These are phyloP conservation scores for Chrysotoxum bicinctum DNA, from an alignment of 2,888 invertebrate genomes.

Conservation along the genomic window DNA sequence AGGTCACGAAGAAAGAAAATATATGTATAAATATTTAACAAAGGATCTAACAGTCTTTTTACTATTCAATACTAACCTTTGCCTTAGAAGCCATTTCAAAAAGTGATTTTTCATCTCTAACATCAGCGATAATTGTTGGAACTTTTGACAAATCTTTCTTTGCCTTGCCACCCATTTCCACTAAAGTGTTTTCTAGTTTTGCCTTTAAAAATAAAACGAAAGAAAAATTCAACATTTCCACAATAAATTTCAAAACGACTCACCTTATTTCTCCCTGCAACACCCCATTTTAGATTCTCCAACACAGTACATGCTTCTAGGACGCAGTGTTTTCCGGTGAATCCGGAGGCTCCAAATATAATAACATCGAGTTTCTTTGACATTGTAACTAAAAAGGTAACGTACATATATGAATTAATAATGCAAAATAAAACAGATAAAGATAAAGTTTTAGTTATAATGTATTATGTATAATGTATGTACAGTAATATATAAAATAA, in stretches of 20 bases:
- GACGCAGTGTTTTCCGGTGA: slow-evolving; percentile 93
- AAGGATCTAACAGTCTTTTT: background rate
- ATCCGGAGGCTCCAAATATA: slow-evolving; percentile 97
- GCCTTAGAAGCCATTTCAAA: slow-evolving; percentile 90
- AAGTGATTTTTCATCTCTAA: slow-evolving; percentile 88
- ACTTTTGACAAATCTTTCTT: slow-evolving; percentile 83
- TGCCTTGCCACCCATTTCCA: slow-evolving; percentile 82
- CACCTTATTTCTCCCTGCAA: slow-evolving; percentile 89
- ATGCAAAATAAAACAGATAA: no score
- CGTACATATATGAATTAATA: no score
- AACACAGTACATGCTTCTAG: slow-evolving; percentile 84
- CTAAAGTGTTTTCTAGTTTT: slow-evolving; percentile 82
- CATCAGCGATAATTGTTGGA: slow-evolving; percentile 90
- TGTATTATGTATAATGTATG: no score
- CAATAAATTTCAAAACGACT: background rate
- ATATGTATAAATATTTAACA: no score
- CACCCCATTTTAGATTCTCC: slow-evolving; percentile 89
- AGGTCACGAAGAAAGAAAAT: no score
- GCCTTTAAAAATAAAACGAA: slow-evolving; percentile 70
- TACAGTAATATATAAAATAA: no score
- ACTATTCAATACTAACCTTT: slow-evolving; percentile 82
- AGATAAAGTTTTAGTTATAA: no score
- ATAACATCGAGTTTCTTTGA: slow-evolving; percentile 87
- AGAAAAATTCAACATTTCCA: background rate
- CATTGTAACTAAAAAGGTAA: slow-evolving; percentile 82